Percentiles rank a stretch among this genome's conserved stretches.
Conservation (phyloP, 2,888 invertebrate species). For the Byasa hedistus region DNA sequence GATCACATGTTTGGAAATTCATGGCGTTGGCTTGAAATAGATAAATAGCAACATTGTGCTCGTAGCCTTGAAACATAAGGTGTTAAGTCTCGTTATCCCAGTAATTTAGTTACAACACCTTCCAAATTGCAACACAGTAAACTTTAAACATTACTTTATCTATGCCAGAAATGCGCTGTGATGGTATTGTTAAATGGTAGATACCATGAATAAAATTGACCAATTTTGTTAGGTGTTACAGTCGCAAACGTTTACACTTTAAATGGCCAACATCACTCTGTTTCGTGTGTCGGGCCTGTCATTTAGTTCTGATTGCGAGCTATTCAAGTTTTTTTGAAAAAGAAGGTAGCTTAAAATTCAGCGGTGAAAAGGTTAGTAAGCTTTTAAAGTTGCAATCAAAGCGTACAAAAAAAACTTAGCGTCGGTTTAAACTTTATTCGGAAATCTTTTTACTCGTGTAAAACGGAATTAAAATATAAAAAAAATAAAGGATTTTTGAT, state of each 20-base stretch:
- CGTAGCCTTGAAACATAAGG: too few species aligned
- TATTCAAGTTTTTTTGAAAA: neutral
- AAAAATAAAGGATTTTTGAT: too few species aligned
- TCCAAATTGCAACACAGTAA: too few species aligned
- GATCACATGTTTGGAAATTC: too few species aligned
- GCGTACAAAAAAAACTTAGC: neutral
- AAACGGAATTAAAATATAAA: neutral
- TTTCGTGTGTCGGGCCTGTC: neutral
- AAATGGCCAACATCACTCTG: neutral
- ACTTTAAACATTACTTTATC: too few species aligned
- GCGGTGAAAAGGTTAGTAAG: neutral
- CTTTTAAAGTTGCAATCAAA: neutral
- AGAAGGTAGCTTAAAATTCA: neutral
- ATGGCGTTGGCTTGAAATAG: too few species aligned
- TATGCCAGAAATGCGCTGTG: too few species aligned
- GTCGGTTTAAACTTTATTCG: neutral
- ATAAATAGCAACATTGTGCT: too few species aligned
- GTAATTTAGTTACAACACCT: too few species aligned
- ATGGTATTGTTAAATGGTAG: too few species aligned
- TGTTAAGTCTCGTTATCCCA: too few species aligned
- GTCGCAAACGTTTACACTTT: neutral
- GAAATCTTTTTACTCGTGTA: neutral
- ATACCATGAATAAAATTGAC: too few species aligned
- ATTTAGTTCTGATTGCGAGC: slow-evolving; percentile 1
- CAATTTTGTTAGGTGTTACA: neutral